Base-by-base conservation (phyloP, 2,797 vertebrate species). In the Parauchenoglanis punctatus region DNA sequence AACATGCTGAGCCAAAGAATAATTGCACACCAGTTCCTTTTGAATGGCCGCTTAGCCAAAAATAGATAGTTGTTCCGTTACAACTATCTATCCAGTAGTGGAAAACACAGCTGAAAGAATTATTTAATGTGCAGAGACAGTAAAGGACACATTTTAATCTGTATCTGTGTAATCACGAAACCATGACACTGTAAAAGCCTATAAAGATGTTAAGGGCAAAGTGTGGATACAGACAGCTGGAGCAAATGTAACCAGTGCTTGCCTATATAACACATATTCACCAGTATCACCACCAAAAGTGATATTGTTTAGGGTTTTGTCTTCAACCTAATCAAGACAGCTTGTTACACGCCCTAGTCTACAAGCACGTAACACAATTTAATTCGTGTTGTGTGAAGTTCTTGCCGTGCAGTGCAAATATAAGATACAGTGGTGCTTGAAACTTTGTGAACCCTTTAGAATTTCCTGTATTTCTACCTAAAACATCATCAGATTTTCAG, bases 401-500 rank as follows among this genome's bases (percentile, higher is more conserved):
- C 76, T 89, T 91, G 91, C 90, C 90, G 76, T 90, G 86, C 87
- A 90, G 87, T 82, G 84, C 63, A 31, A 56, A 81, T 81, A n/a
- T 46, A 44, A 81, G 56, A 44, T 10, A 10, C 54, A 13, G 4
- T 40, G 40, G 40, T 40, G 40, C 40, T 40, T 40, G 40, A 40
- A 40, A 40, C 40, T 40, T 40, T 40, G 3, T 40, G 3, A 40
- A 40, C 40, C 40, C 40, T 3, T 40, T 40, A 40, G 40, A 40
- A 40, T 40, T 40, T 40, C 40, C 40, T 40, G 4, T 40, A 40
- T 40, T 4, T 40, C 40, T 4, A 3, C 40, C 40, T 40, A 40
- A 40, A 40, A 40, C 40, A 40, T 40, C 40, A 40, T 40, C 40
- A 40, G 40, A 40, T 40, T 40, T 40, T 4, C 40, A 40, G 40